phyloP scores from a whole-genome alignment of 2,113 vertebrate genomes.

The Chiloscyllium plagiosum region DNA sequence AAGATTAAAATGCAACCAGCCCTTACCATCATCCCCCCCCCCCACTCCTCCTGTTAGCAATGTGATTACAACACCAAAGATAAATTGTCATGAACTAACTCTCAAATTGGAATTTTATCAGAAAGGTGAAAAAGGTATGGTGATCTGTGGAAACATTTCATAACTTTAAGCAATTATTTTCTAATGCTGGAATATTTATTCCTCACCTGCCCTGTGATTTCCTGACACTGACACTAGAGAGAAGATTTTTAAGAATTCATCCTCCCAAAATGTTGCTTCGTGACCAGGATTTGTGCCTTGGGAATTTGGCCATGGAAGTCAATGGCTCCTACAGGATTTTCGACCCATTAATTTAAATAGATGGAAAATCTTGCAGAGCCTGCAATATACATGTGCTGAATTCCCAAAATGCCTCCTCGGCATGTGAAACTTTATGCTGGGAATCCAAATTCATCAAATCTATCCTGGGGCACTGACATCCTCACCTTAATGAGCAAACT shows the following conservation, averaged over 20 bases:
- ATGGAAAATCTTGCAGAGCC: slow-evolving; percentile 8
- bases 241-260: not conserved
- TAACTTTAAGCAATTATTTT: not conserved
- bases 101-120: not conserved
- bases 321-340: not conserved
- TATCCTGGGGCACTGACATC: not conserved
- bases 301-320: not conserved
- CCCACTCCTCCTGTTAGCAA: not conserved
- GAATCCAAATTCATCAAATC: not conserved
- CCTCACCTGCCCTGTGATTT: not conserved
- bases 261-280: not conserved
- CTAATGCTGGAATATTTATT: not conserved
- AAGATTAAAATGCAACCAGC: not conserved
- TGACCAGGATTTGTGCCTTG: not conserved
- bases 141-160: not conserved
- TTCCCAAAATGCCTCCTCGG: not conserved
- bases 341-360: not conserved
- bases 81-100: not conserved
- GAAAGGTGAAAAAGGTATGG: not conserved
- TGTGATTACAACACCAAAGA: not conserved
- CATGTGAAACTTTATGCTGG: not conserved
- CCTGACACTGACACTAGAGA: not conserved
- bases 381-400: not conserved
- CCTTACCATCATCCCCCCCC: too few species aligned
- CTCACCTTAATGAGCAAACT: not conserved